Base-by-base conservation (phyloP, 2,888 invertebrate species). In the Synergus itoensis region DNA sequence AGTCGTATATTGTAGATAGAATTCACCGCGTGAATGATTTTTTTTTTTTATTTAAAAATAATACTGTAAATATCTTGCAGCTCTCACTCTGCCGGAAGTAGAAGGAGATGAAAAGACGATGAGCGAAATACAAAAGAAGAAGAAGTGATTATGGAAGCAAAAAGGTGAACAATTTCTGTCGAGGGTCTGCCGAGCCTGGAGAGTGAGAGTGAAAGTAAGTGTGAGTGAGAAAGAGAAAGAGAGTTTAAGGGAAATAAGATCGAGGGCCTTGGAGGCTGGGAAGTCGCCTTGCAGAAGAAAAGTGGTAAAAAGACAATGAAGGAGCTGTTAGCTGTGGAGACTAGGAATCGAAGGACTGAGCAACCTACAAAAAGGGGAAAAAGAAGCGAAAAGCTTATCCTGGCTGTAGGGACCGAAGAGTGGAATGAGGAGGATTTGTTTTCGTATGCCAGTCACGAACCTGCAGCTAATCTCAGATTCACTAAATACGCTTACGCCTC, bases 241-340 rank as follows among this genome's bases (percentile, higher is more conserved):
- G 83, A 84, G 82, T 84, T 84, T 84, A 86, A 86, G 84, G 82
- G 82, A 83, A 84, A 83, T 81, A 84, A 86, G 82, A 82, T 82
- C 81, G 83, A 82, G 75, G 67, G 76, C 76, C 60, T 75, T 4
- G 73, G 67, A 57, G 76, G 14, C 11, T 65, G 11, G 65, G 43
- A 65, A 67, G 65, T 65, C 41, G 65, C n/a, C 8, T 65, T 65
- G 41, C 18, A 11, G 60, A 21, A 21, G 75, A 53, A 57, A 14
- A 43, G 69, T 67, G 81, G 77, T 80, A 77, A 43, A 75, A 65
- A 77, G 76, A 81, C 67, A 81, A 78, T 79, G 81, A 81, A 76
- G 80, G 77, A 64, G 80, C 67, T 80, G 82, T 80, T 77, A 83
- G 79, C 79, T 84, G 76, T 67, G 62, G n/a, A 81, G 81, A 21